phyloP scores from a whole-genome alignment of 1,140 invertebrate species.

The Mactra quadrangularis region DNA sequence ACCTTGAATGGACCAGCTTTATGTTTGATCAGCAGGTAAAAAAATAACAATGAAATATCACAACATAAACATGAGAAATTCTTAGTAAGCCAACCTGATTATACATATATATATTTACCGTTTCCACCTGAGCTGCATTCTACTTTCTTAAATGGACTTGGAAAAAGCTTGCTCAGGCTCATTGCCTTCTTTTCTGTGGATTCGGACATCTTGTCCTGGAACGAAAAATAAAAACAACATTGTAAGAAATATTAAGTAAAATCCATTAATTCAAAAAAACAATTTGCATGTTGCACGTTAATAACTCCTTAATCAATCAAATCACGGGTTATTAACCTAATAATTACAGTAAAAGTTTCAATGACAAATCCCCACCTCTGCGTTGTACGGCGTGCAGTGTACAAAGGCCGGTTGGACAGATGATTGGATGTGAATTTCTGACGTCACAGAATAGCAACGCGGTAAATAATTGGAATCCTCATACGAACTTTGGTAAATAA shows the following conservation, averaged over 20 bases:
- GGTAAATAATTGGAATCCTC: neutral
- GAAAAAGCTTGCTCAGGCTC: neutral
- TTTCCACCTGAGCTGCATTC: neutral
- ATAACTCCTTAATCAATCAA: neutral
- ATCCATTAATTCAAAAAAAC: neutral
- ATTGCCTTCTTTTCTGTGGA: neutral
- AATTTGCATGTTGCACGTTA: too few species aligned
- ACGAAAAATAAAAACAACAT: neutral
- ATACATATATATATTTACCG: neutral
- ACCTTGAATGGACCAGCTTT: too few species aligned
- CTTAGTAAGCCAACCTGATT: too few species aligned
- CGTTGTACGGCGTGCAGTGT: conserved; percentile 38
- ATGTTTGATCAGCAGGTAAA: too few species aligned
- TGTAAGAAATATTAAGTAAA: neutral
- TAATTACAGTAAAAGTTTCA: conserved; percentile 1
- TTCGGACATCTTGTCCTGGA: conserved; percentile 30
- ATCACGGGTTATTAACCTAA: neutral
- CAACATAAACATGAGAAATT: too few species aligned
- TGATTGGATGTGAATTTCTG: conserved; percentile 26
- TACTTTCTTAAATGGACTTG: conserved; percentile 21
- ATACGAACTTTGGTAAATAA: too few species aligned
- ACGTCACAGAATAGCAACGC: conserved; percentile 10
- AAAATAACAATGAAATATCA: too few species aligned
- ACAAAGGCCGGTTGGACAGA: neutral
- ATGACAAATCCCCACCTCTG: conserved; percentile 29